A percentile compares a stretch with the other conserved stretches of the same genome.
These are phyloP conservation scores for Agrilus mali DNA, from an alignment of 2,888 invertebrate genomes.

Conservation along the genomic window DNA sequence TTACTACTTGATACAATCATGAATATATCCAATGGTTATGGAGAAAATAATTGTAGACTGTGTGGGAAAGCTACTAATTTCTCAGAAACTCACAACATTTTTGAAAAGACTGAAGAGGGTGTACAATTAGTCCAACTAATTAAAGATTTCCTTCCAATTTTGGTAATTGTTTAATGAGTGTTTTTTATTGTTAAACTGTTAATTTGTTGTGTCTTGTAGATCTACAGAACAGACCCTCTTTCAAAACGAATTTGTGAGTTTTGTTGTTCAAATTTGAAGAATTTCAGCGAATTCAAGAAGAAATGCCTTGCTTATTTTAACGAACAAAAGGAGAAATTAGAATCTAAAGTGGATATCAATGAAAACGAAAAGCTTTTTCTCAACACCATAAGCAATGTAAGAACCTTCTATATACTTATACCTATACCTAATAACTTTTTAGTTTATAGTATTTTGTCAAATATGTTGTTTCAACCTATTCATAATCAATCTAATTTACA, in stretches of 20 bases:
- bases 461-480: not conserved
- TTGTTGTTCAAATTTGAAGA: conserved; percentile 25
- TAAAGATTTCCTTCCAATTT: conserved; percentile 29
- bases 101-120: conserved; percentile 29
- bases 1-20: too few species aligned
- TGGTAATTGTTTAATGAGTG: conserved; percentile 24
- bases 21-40: too few species aligned
- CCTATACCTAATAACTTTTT: too few species aligned
- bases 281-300: conserved; percentile 24
- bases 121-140: conserved; percentile 30
- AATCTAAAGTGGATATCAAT: conserved; percentile 11
- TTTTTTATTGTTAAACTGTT: not conserved
- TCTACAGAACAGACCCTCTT: conserved; percentile 32
- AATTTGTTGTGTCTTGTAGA: conserved; percentile 20
- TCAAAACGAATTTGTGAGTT: conserved; percentile 30
- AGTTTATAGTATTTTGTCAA: not conserved
- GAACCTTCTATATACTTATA: too few species aligned
- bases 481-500: not conserved
- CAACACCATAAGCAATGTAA: conserved; percentile 14
- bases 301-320: conserved; percentile 23
- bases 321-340: conserved; percentile 20
- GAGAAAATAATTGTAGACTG: conserved; percentile 26
- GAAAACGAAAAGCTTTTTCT: conserved; percentile 16
- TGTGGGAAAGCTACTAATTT: conserved; percentile 23
- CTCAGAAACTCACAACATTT: conserved; percentile 28